Base-by-base conservation (phyloP, 1,140 invertebrate genomes). In the Dryas iulia region DNA sequence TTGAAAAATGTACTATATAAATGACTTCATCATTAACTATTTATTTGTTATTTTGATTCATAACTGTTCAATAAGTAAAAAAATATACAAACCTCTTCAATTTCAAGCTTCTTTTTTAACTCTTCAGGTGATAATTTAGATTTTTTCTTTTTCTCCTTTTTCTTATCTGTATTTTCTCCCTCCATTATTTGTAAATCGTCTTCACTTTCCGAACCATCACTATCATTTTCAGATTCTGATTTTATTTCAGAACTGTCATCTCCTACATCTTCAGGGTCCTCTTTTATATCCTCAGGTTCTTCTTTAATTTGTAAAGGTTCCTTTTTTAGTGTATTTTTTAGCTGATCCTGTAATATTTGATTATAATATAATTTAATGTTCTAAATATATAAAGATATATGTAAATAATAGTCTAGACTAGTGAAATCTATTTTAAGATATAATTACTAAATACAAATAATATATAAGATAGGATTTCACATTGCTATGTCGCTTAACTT, bases 81-180 rank as follows among this genome's bases (percentile, higher is more conserved):
- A 8, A 18, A 10, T 10, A 18, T 24, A 73, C 67, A 69, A 72
- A 94, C 93, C 86, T 93, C 89, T 84, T 94, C 93, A 66, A 93
- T 73, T 72, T 93, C 86, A 21, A 92, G 74, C 73, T 89, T 89
- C 68, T 87, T 87, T 30, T 87, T 75, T 18, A 89, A 82, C 59
- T 84, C 80, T 23, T 87, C 85, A 6, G 83, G 64, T 11, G 35
- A 52, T 8, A 72, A 21, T 58, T 84, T 84, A 10, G 79, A 76
- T 66, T 86, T 87, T 25, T 81, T 84, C 59, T 83, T 82, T 59
- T 83, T 80, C 54, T 75, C 76, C 57, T 78, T 85, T 21, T 82
- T 69, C 25, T 76, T 75, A 18, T 79, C 61, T 33, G 74, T 79
- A 1, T 47, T 47, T 1, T 83, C 71, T 28, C 83, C 87, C 58